Evolutionary conservation across 2,113 vertebrate species (phyloP).

Genomic region (Phylloscopus trochiloides): DNA sequence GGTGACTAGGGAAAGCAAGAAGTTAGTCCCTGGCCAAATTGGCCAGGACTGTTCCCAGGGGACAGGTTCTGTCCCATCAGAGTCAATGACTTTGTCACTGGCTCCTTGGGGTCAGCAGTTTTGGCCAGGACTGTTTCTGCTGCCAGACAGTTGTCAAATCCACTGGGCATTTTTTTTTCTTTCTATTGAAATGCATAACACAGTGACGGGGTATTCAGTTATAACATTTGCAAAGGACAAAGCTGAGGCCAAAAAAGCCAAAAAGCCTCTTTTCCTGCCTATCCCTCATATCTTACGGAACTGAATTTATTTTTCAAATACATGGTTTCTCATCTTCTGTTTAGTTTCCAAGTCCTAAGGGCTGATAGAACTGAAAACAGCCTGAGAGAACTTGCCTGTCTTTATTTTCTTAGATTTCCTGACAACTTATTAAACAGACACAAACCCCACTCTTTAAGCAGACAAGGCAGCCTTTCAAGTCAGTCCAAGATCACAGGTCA

Average conservation of each 20-base stretch:
- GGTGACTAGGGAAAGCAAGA: slow-evolving; percentile 10
- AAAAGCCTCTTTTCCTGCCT: not conserved
- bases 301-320: slow-evolving; percentile 20
- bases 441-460: slow-evolving; percentile 3
- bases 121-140: not conserved
- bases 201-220: not conserved
- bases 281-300: not conserved
- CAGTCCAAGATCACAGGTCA: slow-evolving; percentile 47
- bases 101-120: slow-evolving; percentile 21
- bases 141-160: slow-evolving; percentile 36
- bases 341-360: slow-evolving; percentile 32
- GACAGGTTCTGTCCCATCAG: not conserved
- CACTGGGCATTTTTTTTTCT: not conserved
- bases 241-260: not conserved
- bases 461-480: slow-evolving; percentile 33
- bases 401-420: slow-evolving; percentile 28
- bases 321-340: slow-evolving; percentile 21
- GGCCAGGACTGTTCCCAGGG: not conserved
- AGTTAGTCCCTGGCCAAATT: slow-evolving; percentile 37
- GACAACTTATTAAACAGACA: slow-evolving; percentile 47
- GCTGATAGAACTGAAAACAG: slow-evolving; percentile 19
- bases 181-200: slow-evolving; percentile 13
- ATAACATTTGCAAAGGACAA: not conserved
- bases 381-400: not conserved
- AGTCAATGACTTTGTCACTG: slow-evolving; percentile 36